Conservation (phyloP, 2,797 vertebrate genomes). For the Hippocampus kuda region DNA sequence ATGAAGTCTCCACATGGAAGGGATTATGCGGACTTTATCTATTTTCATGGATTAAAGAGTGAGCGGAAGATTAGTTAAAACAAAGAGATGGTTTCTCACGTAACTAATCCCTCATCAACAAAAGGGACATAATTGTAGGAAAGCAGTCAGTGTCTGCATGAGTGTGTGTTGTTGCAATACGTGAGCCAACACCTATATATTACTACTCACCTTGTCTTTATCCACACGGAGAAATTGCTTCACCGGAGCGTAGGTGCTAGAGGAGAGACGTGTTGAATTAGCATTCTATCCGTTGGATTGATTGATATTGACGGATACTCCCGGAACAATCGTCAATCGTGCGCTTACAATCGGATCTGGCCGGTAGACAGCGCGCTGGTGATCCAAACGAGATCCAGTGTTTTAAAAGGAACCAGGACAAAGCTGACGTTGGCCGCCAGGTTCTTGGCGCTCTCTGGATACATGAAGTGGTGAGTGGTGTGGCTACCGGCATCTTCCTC, state of each 20-base stretch:
- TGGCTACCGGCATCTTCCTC: slow-evolving; percentile 86
- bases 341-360: slow-evolving; percentile 88
- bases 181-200: neutral
- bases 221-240: slow-evolving; percentile 97
- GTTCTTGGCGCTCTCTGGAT: slow-evolving; percentile 98
- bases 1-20: slow-evolving; percentile 15
- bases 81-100: slow-evolving; percentile 45
- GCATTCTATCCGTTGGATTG: slow-evolving; percentile 9
- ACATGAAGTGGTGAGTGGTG: slow-evolving; percentile 99
- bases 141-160: neutral
- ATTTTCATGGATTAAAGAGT: slow-evolving; percentile 51
- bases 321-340: no score
- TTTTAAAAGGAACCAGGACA: slow-evolving; percentile 95
- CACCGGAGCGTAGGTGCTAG: slow-evolving; percentile 91
- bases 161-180: neutral
- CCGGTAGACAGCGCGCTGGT: slow-evolving; percentile 93
- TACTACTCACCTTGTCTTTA: slow-evolving; percentile 87
- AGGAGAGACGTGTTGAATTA: neutral
- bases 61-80: slow-evolving; percentile 46
- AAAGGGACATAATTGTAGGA: slow-evolving; percentile 21
- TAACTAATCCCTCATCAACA: slow-evolving; percentile 48
- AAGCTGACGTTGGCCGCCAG: slow-evolving; percentile 93
- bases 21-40: slow-evolving; percentile 47
- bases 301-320: slow-evolving; percentile 23
- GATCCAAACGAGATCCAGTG: slow-evolving; percentile 95